Evolutionary conservation across 2,888 invertebrate species (phyloP), one percentile per base, ranked within the genome.

Genomic region (Auanema freiburgensis): DNA sequence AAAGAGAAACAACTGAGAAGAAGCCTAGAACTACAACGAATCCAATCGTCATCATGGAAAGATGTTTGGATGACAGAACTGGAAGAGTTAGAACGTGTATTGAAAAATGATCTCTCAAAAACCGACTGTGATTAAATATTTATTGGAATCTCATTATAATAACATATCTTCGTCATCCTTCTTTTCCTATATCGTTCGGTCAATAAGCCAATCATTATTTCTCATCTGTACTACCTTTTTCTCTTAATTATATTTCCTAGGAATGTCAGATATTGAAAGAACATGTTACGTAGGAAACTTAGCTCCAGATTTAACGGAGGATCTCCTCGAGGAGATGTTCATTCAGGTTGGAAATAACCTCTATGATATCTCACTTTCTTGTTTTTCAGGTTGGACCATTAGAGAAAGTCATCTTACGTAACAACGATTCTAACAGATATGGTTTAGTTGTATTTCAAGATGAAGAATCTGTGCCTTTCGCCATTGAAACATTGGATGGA

Each of bases 401-500:
- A 3, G 59, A 66, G 12, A 61, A 53, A 12, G 70, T 76, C 5
- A 59, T 59, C 33, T 14, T 69, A 11, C 59, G 57, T 41, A 65
- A 66, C 21, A 44, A 53, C 1, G 63, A 52, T 23, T 56, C 55
- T 12, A 49, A 58, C 16, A 54, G 57, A 16, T 79, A 63, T 46
- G 79, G 78, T 2, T 65, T 79, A 23, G 58, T 78, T 11, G 76
- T 75, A 58, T 79, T 79, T 61, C 61, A 66, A 63, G 73, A 77
- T 46, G 72, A 69, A 43, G 75, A 69, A 41, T 65, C 74, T 1
- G 78, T 77, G 1, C 55, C 74, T 4, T 79, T 77, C 59, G 78
- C 78, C 0, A 68, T 72, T 12, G 72, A 78, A 58, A 58, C 74
- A 24, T 54, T 79, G 57, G 73, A 79, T 54, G 77, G 71, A 1